Conservation (phyloP, 2,113 vertebrate genomes). For the Tautogolabrus adspersus region DNA sequence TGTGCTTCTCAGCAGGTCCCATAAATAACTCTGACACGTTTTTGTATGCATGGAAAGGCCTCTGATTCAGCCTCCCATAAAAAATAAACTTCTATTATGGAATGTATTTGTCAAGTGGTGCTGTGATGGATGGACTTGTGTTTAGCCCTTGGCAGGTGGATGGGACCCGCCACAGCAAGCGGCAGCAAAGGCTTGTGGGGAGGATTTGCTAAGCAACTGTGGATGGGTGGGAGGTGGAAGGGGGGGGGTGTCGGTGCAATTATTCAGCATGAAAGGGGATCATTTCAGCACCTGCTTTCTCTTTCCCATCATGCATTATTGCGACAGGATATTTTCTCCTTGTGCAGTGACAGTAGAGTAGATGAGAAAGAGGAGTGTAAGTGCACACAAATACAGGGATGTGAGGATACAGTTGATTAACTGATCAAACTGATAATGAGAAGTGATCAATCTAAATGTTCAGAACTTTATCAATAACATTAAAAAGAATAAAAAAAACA, state of each 20-base stretch:
- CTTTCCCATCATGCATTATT: slow-evolving; percentile 90
- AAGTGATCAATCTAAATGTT: neutral
- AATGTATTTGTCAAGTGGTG: slow-evolving; percentile 99
- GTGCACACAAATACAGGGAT: slow-evolving; percentile 10
- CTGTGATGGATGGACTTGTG: slow-evolving; percentile 98
- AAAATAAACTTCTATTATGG: slow-evolving; percentile 99
- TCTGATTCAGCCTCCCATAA: slow-evolving; percentile 99
- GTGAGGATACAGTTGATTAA: slow-evolving; percentile 1
- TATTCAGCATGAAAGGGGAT: slow-evolving; percentile 96
- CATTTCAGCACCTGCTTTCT: slow-evolving; percentile 94
- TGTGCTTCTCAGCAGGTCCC: slow-evolving; percentile 99
- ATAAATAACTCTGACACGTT: slow-evolving; percentile 99
- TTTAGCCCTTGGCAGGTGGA: slow-evolving; percentile 99
- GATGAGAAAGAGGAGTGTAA: slow-evolving; percentile 38
- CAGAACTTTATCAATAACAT: too few species aligned
- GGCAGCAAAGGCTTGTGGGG: slow-evolving; percentile 91
- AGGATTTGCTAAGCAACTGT: slow-evolving; percentile 87
- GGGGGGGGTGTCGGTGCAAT: slow-evolving; percentile 89
- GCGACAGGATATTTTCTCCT: slow-evolving; percentile 56
- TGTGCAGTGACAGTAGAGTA: slow-evolving; percentile 43
- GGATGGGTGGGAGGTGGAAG: slow-evolving; percentile 65
- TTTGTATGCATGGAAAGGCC: slow-evolving; percentile 99
- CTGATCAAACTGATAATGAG: neutral
- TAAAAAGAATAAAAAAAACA: too few species aligned
- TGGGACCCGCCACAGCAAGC: slow-evolving; percentile 89